Evolutionary conservation across 2,888 invertebrate genomes (phyloP).

Genomic region (Cistogaster globosa): DNA sequence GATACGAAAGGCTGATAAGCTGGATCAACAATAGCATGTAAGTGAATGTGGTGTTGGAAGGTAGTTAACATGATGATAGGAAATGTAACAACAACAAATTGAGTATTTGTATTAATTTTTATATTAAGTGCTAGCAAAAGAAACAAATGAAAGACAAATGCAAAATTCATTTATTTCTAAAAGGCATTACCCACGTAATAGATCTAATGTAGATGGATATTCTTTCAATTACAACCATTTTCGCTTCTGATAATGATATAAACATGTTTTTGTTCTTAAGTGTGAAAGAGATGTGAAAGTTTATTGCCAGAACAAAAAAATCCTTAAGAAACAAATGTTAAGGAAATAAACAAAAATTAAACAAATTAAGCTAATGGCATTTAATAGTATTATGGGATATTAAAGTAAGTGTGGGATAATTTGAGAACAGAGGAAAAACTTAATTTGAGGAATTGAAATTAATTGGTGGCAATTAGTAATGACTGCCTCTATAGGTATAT

Average conservation of each 20-base stretch:
- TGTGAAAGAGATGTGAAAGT: background rate
- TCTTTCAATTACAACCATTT: slow-evolving; percentile 1
- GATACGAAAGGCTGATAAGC: background rate
- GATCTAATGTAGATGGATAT: slow-evolving; percentile 61
- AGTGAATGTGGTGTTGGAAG: background rate
- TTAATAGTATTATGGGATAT: slow-evolving; percentile 61
- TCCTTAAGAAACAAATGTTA: background rate
- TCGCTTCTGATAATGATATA: slow-evolving; percentile 7
- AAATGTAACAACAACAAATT: slow-evolving; percentile 18
- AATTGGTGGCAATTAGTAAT: slow-evolving; percentile 65
- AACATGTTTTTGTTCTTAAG: background rate
- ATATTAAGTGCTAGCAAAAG: slow-evolving; percentile 57
- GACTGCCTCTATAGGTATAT: slow-evolving; percentile 48
- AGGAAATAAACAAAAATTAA: slow-evolving; percentile 2
- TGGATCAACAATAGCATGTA: background rate
- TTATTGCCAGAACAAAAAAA: slow-evolving; percentile 5
- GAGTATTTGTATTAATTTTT: slow-evolving; percentile 61
- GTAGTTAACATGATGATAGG: background rate
- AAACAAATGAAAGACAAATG: too few relatives aligned
- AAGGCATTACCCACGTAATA: slow-evolving; percentile 56
- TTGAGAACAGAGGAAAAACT: slow-evolving; percentile 13
- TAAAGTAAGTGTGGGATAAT: slow-evolving; percentile 6
- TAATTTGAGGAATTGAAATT: slow-evolving; percentile 66
- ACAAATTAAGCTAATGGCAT: slow-evolving; percentile 68
- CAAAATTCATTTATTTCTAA: slow-evolving; percentile 64